Evolutionary conservation across 1,140 invertebrate species (phyloP), one percentile per base, ranked within the genome.

Genomic region (Papilio helenus): DNA sequence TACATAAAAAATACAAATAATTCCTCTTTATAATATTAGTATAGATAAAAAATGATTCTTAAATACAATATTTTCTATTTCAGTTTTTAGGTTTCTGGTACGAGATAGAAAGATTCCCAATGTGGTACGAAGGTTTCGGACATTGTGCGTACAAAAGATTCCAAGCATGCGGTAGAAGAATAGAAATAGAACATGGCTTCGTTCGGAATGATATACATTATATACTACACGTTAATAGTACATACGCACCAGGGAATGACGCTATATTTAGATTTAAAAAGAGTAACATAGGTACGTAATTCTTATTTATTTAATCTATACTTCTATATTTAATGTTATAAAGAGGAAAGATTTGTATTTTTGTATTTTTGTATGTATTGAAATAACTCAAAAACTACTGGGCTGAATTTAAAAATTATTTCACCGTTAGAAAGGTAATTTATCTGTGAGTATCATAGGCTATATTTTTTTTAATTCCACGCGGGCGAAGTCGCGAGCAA

Each of bases 71-170:
- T 73, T 46, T 39, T 29, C 12, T 39, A 1, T 90, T 87, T 44
- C 82, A 94, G 93, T 94, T 94, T 76, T 80, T 91, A 10, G 93
- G 93, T 2, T 81, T 82, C 72, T 94, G 93, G 93, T 91, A 91
- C 71, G 91, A 90, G n/a, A 88, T 93, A 68, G 85, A 92, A 74
- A 80, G 90, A 3, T 91, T 88, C 58, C 91, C 92, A 10, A 78
- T 83, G 10, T 93, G 92, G 93, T 93, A 92, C 71, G 92, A 93
- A 23, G 80, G 85, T 0, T 65, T 84, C 42, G 89, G 89, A 0
- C 74, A 86, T 7, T 94, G 93, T 49, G 85, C 91, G 0, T 90
- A 88, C 78, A 92, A 92, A 65, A 51, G 85, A 0, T 81, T 94
- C 10, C 83, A 90, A 23, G 83, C 85, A 4, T 93, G 92, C 74